Percentiles rank a stretch among this genome's conserved stretches.
These are phyloP conservation scores for Coelinius sp. DNA, from an alignment of 2,888 invertebrate genomes.

Conservation along the genomic window DNA sequence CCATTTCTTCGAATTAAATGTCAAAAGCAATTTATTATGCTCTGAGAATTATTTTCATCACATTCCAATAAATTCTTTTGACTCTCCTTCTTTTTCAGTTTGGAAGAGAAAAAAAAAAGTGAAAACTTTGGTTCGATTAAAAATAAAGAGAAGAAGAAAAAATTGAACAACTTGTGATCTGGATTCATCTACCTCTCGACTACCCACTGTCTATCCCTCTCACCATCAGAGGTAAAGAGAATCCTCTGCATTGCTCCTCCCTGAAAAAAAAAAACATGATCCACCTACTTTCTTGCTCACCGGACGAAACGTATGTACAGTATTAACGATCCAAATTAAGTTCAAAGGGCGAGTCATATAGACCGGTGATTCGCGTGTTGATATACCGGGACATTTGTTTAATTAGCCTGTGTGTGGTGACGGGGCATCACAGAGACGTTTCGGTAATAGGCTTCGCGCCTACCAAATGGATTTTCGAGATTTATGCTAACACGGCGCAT, in stretches of 20 bases:
- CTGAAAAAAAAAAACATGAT: background rate
- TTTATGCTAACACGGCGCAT: constrained; percentile 70
- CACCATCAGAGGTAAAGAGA: background rate
- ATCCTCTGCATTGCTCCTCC: background rate
- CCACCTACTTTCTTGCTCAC: constrained; percentile 10
- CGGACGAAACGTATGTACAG: constrained; percentile 13
- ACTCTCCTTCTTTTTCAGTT: too few relatives aligned
- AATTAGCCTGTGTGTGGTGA: constrained; percentile 62
- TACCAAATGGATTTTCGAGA: constrained; percentile 69
- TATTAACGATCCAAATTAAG: constrained; percentile 55
- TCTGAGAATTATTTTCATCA: background rate
- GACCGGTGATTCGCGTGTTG: constrained; percentile 55
- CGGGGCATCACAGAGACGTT: constrained; percentile 33
- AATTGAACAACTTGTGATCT: constrained; percentile 37
- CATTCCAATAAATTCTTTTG: too few relatives aligned
- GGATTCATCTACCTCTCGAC: background rate
- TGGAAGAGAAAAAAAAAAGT: too few relatives aligned
- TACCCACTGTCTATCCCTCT: constrained; percentile 18
- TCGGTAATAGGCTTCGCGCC: constrained; percentile 67
- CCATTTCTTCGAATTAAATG: background rate
- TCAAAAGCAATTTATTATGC: constrained; percentile 12
- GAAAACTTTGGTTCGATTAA: constrained; percentile 57
- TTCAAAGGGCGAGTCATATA: constrained; percentile 57
- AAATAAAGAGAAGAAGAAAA: constrained; percentile 26
- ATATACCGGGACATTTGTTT: constrained; percentile 64